Conservation (phyloP, 2,888 invertebrate genomes). For the Hyles lineata region DNA sequence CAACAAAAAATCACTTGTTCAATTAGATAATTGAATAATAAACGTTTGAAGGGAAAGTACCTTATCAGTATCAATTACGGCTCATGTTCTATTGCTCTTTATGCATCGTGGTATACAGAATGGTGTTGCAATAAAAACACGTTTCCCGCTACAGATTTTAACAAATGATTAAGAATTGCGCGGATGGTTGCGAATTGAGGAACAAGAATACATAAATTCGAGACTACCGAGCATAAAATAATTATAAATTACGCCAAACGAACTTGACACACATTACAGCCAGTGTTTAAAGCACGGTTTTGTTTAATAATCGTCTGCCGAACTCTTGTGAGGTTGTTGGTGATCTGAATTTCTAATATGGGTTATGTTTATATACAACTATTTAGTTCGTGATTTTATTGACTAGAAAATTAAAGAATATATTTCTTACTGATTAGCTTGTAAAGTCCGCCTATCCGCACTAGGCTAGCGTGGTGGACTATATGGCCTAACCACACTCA, state of each 20-base stretch:
- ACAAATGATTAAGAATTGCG: conserved; percentile 30
- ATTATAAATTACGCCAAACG: conserved; percentile 41
- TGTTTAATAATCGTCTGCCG: conserved; percentile 18
- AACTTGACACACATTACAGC: conserved; percentile 55
- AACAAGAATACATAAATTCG: conserved; percentile 41
- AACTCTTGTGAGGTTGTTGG: conserved; percentile 7
- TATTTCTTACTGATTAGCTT: no score
- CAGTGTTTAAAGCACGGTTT: conserved; percentile 30
- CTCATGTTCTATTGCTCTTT: background rate
- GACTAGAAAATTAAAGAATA: no score
- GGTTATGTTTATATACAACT: background rate
- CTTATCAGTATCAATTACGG: no score
- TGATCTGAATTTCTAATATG: background rate
- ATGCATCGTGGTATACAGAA: conserved; percentile 25
- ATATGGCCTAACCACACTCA: no score
- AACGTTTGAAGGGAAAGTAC: no score
- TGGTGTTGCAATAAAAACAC: conserved; percentile 30
- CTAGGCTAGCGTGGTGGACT: no score
- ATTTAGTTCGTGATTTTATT: background rate
- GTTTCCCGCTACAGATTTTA: conserved; percentile 31
- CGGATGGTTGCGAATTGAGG: conserved; percentile 39
- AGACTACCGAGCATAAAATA: conserved; percentile 43
- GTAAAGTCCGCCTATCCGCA: no score
- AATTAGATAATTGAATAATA: no score
- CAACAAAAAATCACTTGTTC: no score